Evolutionary conservation across 2,113 vertebrate species (phyloP), one percentile per base, ranked within the genome.

Genomic region (Dinomys branickii): DNA sequence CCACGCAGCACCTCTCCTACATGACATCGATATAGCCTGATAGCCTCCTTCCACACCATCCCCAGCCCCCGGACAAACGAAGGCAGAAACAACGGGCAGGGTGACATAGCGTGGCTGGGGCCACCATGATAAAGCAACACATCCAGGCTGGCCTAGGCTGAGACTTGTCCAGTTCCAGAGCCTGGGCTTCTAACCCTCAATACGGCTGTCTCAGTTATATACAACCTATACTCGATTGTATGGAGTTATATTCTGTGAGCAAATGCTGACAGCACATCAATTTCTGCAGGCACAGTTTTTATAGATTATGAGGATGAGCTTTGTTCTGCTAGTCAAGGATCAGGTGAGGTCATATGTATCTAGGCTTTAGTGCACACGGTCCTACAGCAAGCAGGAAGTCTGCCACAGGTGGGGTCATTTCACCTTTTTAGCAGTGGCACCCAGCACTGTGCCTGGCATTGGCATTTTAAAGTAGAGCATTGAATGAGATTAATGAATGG

Each of bases 261-360:
- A 26, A 65, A 56, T 19, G 20, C 8, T 30, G 35, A 20, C 0
- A 38, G 61, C 3, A 88, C 20, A 75, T 52, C 50, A n/a, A 52
- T 81, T 61, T 94, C 81, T 75, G 35, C 19, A 26, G 7, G 85
- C 41, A 28, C 1, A 38, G 13, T 20, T 71, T 41, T 61, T 38
- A 84, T 19, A 17, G 20, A 16, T 52, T 2, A 44, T 28, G 61
- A 35, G 8, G 10, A 69, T n/a, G 11, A n/a, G 7, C 41, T 75
- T 5, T 0, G 47, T 59, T 35, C 0, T 71, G 50, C 35, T 6
- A 26, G 1, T 67, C 33, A 80, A 75, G 83, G 80, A 44, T 7
- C 65, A 38, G 0, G 5, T 28, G 33, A 35, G 61, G 20, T 38
- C 33, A 9, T 2, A 0, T 9, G 2, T 0, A 14, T 1, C 26